phyloP scores from a whole-genome alignment of 2,888 invertebrate species.

The Tachina fera region DNA sequence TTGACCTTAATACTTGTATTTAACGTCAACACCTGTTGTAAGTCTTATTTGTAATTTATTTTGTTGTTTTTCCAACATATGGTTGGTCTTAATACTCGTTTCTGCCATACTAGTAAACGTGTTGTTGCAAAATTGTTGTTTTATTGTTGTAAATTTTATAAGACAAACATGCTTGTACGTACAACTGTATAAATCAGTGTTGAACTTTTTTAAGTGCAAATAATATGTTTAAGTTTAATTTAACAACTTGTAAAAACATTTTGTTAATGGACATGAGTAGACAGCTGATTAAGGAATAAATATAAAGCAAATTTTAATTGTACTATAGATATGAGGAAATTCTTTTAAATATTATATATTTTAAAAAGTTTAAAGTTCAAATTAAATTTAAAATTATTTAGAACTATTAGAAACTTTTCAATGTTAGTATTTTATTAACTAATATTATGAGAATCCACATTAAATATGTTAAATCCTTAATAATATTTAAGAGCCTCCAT shows the following conservation, averaged over 20 bases:
- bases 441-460: not conserved
- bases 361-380: too few species aligned
- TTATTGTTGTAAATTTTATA: not conserved
- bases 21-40: conserved; percentile 40
- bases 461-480: not conserved
- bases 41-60: not conserved
- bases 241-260: conserved; percentile 39
- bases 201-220: not conserved
- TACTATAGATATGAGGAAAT: not conserved
- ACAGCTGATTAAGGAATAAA: not conserved
- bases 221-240: not conserved
- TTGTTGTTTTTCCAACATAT: not conserved
- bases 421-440: too few species aligned
- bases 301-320: not conserved
- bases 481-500: too few species aligned
- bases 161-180: not conserved
- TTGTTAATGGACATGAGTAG: conserved; percentile 38
- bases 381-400: too few species aligned
- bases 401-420: too few species aligned
- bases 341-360: too few species aligned
- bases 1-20: conserved; percentile 24
- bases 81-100: not conserved
- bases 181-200: not conserved
- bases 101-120: not conserved
- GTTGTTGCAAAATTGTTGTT: conserved; percentile 16